These are phyloP conservation scores for Neodiprion pinetum DNA, from an alignment of 1,140 invertebrate genomes.

Conservation along the genomic window DNA sequence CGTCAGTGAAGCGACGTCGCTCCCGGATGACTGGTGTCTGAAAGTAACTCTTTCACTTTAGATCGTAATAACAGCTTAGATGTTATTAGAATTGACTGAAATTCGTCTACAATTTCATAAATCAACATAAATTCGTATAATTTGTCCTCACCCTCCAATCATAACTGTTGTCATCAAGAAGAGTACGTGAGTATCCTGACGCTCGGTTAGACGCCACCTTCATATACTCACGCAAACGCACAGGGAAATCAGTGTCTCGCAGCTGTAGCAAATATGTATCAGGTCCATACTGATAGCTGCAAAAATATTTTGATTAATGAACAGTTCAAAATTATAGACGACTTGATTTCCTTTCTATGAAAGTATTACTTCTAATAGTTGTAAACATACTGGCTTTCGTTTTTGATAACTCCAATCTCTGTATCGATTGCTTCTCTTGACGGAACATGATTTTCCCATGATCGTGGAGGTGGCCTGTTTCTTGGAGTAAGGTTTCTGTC, in stretches of 20 bases:
- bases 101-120: not conserved
- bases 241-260: slow-evolving; percentile 91
- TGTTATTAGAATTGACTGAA: not conserved
- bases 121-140: slow-evolving; percentile 12
- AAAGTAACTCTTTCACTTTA: slow-evolving; percentile 4
- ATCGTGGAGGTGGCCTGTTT: slow-evolving; percentile 60
- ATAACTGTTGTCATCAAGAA: slow-evolving; percentile 72
- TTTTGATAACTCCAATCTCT: slow-evolving; percentile 80
- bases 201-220: slow-evolving; percentile 83
- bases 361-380: slow-evolving; percentile 15
- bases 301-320: slow-evolving; percentile 36
- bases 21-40: slow-evolving; percentile 88
- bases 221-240: slow-evolving; percentile 90
- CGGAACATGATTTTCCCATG: slow-evolving; percentile 74
- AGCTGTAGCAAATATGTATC: slow-evolving; percentile 95
- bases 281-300: slow-evolving; percentile 92
- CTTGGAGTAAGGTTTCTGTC: slow-evolving; percentile 61
- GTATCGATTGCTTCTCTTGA: slow-evolving; percentile 82
- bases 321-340: not conserved
- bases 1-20: slow-evolving; percentile 88
- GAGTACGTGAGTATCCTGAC: slow-evolving; percentile 69
- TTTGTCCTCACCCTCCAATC: slow-evolving; percentile 75
- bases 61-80: not conserved
- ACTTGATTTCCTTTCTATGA: slow-evolving; percentile 16
- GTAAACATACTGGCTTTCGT: slow-evolving; percentile 83